Base-by-base conservation (phyloP, 2,113 vertebrate species). In the Muntiacus muntjak region DNA sequence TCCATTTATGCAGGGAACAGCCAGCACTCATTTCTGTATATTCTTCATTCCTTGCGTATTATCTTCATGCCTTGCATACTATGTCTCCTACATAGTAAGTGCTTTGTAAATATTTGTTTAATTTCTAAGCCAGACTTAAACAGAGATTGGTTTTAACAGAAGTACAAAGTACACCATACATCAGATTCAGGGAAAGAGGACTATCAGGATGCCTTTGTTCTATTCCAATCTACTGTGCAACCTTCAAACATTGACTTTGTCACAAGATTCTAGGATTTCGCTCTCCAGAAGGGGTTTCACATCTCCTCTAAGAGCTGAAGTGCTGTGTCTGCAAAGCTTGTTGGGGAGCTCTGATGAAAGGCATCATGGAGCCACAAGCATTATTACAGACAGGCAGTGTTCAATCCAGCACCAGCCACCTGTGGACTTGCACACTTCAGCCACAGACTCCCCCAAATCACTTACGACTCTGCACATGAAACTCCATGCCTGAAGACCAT, bases 151-250 rank as follows among this genome's bases (percentile, higher is more conserved):
- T 55, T 96, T 97, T 76, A 62, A 90, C 83, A 64, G 89, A 92
- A 87, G 87, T 5, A 17, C 40, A 58, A 71, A 91, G 43, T 9
- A 91, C 84, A 67, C 5, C 23, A 36, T 16, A 23, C 12, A 85
- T 14, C 28, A 23, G 55, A 52, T 55, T 91, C 54, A 71, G 55
- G 79, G 76, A 6, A 62, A 81, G 47, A 55, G 40, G 30, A 47
- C 45, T 64, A 43, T 40, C 7, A 47, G 67, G 62, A 86, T 62
- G 79, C 45, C 88, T 97, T 97, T 95, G 88, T 89, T 97, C 93
- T 81, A 43, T 81, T 47, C 47, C n/a, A 91, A 30, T 14, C 57
- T 54, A 84, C 16, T n/a, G 52, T 30, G 57, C 10, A 6, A 55
- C 76, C 54, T 40, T 67, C 52, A 86, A 76, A 92, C 87, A n/a